Base-by-base conservation (phyloP, 2,797 vertebrate genomes). In the Notoglanidium macrostoma region DNA sequence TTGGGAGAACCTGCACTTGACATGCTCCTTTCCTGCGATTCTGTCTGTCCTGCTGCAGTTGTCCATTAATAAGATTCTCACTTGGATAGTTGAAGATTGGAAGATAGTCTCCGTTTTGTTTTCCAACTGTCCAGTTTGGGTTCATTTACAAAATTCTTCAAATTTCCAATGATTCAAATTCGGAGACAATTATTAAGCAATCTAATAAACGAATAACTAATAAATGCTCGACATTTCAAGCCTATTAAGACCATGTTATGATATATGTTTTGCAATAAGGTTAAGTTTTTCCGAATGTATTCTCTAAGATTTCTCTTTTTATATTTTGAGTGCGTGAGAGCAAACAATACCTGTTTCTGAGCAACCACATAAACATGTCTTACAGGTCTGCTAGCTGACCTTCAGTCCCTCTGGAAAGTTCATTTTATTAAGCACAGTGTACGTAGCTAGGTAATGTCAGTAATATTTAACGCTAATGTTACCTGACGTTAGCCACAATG, bases 401-500 rank as follows among this genome's bases (percentile, higher is more conserved):
- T 83, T 21, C 44, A 51, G 80, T 32, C 46, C n/a, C 44, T 32
- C n/a, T 67, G 40, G 57, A 63, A 65, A 29, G 59, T 65, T 65
- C 9, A 21, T 67, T 82, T 67, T 83, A 21, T 51, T 67, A 65
- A 15, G 29, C 59, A 29, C 40, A 19, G 59, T 46, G 79, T 14
- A 29, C 14, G 19, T 65, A 46, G 26, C 59, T 82, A 46, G 79
- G 14, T 82, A 65, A 82, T 10, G 59, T 82, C 79, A 82, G 40
- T 49, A n/a, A 29, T 19, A 29, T 40, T 65, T 65, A 65, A 65
- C 49, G 79, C 59, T 49, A 82, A 81, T 63, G 79, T 65, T 63
- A 81, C n/a, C 57, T 63, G 79, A 81, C 12, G 3, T 49, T 49
- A 81, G 59, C 14, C 40, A 49, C 44, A 63, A 29, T 11, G 21